Evolutionary conservation across 1,140 invertebrate species (phyloP), one percentile per base, ranked within the genome.

Genomic region (Bactericera cockerelli): DNA sequence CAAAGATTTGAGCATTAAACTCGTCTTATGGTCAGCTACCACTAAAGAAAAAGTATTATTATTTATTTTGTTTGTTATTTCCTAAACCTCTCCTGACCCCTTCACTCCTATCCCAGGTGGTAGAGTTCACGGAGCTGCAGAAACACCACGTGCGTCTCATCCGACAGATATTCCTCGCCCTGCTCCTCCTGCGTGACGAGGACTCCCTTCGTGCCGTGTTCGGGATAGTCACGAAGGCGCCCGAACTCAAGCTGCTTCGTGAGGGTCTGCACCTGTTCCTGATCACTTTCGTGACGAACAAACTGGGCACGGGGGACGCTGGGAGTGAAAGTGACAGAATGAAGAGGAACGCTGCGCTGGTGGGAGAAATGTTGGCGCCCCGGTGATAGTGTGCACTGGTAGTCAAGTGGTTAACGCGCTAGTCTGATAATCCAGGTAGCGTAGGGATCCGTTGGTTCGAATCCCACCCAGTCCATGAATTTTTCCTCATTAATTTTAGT

Each of bases 71-170:
- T 10, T 55, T 39, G n/a, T n/a, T n/a, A n/a, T n/a, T n/a, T n/a
- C n/a, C n/a, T n/a, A n/a, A n/a, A n/a, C n/a, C n/a, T n/a, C n/a
- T n/a, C n/a, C n/a, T n/a, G n/a, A n/a, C n/a, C n/a, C n/a, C n/a
- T n/a, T n/a, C n/a, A n/a, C 6, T 64, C 67, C 63, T 62, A 65
- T 75, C 75, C 38, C 70, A 88, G 84, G 78, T 86, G 24, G 76
- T 92, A n/a, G 73, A 88, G 65, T 87, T 91, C 71, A 79, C 81
- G 0, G 84, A 89, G 66, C 73, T 91, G 63, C 81, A 86, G 63
- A 84, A 84, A 68, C 66, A 71, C 0, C 79, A 78, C 19, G 76
- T 89, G 11, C 70, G 78, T 31, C 81, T 91, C 62, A 72, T 90
- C 64, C 77, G 83, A 42, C 79, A 82, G 64, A 79, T 86, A 31